Conservation (phyloP, 2,888 invertebrate genomes). For the Pegoplata infirma region DNA sequence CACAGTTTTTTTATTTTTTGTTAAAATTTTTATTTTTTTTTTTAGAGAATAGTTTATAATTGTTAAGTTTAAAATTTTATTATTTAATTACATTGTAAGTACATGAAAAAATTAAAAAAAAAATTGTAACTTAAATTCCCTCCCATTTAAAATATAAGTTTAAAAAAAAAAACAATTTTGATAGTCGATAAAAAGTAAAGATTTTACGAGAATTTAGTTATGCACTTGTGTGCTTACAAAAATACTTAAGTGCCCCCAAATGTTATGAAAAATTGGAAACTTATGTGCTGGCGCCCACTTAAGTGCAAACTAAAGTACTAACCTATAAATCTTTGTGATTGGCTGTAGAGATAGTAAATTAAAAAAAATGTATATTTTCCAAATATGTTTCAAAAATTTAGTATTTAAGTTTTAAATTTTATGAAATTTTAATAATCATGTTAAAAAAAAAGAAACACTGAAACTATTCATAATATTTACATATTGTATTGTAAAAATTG, state of each 20-base stretch:
- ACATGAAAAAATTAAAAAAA: constrained; percentile 36
- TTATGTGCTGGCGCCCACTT: no score
- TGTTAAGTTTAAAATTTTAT: constrained; percentile 42
- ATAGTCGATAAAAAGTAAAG: no score
- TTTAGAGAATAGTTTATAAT: constrained; percentile 35
- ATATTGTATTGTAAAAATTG: constrained; percentile 27
- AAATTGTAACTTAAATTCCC: constrained; percentile 50
- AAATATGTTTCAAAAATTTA: constrained; percentile 36
- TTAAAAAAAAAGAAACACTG: no score
- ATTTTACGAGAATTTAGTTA: no score
- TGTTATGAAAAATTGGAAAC: no score
- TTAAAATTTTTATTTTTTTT: constrained; percentile 18
- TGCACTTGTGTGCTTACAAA: no score
- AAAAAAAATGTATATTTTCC: constrained; percentile 49
- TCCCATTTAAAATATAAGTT: constrained; percentile 35
- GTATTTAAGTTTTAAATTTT: constrained; percentile 11
- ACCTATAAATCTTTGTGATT: neutral
- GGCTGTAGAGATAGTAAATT: constrained; percentile 3
- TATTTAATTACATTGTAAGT: constrained; percentile 37
- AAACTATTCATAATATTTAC: neutral
- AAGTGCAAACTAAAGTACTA: constrained; percentile 5
- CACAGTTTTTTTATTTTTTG: neutral
- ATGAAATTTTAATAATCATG: no score
- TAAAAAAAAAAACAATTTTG: neutral
- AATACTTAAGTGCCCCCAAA: no score